Conservation (phyloP, 2,888 invertebrate genomes). For the Danaus chrysippus region DNA sequence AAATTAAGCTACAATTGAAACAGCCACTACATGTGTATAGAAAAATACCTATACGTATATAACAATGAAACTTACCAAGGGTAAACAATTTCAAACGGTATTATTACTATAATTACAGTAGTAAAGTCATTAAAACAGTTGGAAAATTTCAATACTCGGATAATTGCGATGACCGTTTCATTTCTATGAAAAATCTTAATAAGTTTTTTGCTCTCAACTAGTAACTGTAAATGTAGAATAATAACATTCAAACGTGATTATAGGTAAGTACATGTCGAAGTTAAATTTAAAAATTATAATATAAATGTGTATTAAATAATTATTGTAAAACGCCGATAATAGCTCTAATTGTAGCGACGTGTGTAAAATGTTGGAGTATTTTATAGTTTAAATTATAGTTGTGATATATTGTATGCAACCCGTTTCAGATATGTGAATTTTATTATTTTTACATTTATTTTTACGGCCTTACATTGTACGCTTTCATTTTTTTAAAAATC, state of each 20-base stretch:
- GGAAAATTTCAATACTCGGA: conserved; percentile 6
- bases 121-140: conserved; percentile 4
- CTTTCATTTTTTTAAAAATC: too few species aligned
- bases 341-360: background rate
- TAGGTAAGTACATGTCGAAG: too few species aligned
- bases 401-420: background rate
- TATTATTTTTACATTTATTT: too few species aligned
- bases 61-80: background rate
- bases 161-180: conserved; percentile 22
- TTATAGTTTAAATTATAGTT: background rate
- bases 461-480: too few species aligned
- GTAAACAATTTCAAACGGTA: background rate
- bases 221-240: conserved; percentile 15
- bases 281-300: too few species aligned
- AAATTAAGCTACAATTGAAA: too few species aligned
- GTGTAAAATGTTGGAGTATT: background rate
- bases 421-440: too few species aligned
- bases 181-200: conserved; percentile 22
- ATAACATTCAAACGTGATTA: conserved; percentile 15
- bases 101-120: background rate
- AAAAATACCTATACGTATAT: background rate
- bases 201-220: conserved; percentile 21
- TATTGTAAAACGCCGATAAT: background rate
- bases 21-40: too few species aligned
- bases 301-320: background rate